A percentile compares a stretch with the other conserved stretches of the same genome.
Conservation (phyloP, 2,113 vertebrate species). For the Spheniscus mendiculus region DNA sequence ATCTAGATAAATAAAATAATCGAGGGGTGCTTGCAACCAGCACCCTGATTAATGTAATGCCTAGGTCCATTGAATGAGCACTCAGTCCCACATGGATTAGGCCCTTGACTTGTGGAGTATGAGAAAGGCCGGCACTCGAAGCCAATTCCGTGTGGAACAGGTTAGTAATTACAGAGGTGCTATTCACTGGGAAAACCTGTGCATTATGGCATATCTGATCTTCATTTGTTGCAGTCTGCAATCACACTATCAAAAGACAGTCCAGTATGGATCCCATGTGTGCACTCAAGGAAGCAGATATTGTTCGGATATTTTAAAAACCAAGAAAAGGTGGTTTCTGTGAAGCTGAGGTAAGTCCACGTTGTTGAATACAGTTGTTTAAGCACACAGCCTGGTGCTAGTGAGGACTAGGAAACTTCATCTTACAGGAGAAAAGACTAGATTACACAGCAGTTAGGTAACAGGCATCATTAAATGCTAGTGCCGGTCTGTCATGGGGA, state of each 20-base stretch:
- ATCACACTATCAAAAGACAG: conserved; percentile 4
- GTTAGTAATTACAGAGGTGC: neutral
- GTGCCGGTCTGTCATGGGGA: neutral
- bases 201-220: neutral
- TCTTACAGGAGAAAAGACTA: neutral
- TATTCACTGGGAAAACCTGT: neutral
- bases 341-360: conserved; percentile 36
- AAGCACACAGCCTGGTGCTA: neutral
- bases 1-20: conserved; percentile 18
- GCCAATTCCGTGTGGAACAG: neutral
- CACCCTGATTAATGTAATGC: neutral
- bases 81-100: neutral
- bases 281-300: neutral
- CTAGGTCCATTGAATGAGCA: neutral
- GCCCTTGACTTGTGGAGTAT: neutral
- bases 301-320: neutral
- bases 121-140: neutral
- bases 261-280: neutral
- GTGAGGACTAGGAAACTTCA: neutral
- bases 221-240: conserved; percentile 29
- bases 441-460: no score
- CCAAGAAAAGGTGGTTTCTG: neutral
- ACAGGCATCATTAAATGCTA: neutral
- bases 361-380: neutral
- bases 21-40: neutral